Evolutionary conservation across 2,888 invertebrate species (phyloP), one percentile per base, ranked within the genome.

Genomic region (Antheraea assamensis): DNA sequence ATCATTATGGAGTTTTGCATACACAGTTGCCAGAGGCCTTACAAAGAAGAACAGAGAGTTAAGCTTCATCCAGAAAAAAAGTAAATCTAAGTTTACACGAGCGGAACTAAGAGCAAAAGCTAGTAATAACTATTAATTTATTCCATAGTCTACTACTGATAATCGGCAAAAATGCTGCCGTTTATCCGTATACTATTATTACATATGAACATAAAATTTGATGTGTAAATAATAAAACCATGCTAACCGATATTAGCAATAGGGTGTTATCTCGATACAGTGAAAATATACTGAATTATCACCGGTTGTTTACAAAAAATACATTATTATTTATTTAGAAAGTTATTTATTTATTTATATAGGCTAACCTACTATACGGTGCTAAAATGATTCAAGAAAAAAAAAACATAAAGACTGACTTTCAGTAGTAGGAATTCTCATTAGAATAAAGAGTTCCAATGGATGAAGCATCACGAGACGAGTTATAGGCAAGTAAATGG

Each of bases 241-340:
- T 70, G 21, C 58, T 30, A 58, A 70, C 73, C 66, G 71, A 76
- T 79, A 82, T 86, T 86, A 84, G 79, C 80, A 78, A 79, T 76
- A 73, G 78, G 74, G 76, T 77, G 79, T 79, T 81, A 78, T 76
- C 70, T 47, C 72, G 79, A 80, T 82, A 80, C 77, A 72, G 75
- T 73, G 74, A 75, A 74, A 74, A 79, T 74, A 75, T 74, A 77
- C 73, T 49, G 72, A 74, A 75, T 76, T 81, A 79, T 80, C 76
- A 74, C 72, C 72, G 73, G 58, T 70, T 72, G 72, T 76, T 76
- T 78, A 78, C 76, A 74, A 76, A 78, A 75, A 73, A 77, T 74
- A 78, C 72, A 75, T 74, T 76, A 71, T 71, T 78, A 76, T 72
- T 78, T 70, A 75, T 76, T 75, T 76, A 42, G 72, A 61, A 72